These are phyloP conservation scores for Dynastes hyllus DNA, from an alignment of 2,888 invertebrate species.

Conservation along the genomic window DNA sequence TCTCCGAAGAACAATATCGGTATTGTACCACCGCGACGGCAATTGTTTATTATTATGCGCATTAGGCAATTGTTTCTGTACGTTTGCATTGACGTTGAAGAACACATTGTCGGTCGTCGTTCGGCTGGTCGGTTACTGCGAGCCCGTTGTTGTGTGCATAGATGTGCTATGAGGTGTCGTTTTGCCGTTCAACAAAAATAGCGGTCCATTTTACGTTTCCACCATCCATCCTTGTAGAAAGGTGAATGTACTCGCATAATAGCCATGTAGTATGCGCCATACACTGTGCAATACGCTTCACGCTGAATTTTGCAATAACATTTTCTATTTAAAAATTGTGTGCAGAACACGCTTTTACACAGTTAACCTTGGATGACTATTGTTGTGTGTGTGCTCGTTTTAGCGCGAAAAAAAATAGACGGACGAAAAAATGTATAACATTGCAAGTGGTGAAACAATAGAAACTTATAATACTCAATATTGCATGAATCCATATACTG, in stretches of 20 bases:
- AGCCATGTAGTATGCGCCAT: background rate
- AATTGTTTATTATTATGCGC: slow-evolving; percentile 44
- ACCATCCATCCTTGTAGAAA: slow-evolving; percentile 46
- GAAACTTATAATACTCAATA: slow-evolving; percentile 32
- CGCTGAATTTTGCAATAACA: slow-evolving; percentile 64
- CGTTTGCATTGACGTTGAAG: slow-evolving; percentile 27
- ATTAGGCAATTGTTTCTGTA: slow-evolving; percentile 43
- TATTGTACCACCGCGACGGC: slow-evolving; percentile 20
- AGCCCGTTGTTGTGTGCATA: background rate
- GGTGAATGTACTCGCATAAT: slow-evolving; percentile 61
- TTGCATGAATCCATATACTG: slow-evolving; percentile 3
- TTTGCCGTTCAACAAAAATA: slow-evolving; percentile 55
- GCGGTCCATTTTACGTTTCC: slow-evolving; percentile 52
- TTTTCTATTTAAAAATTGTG: slow-evolving; percentile 67
- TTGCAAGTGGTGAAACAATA: slow-evolving; percentile 39
- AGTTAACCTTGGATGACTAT: slow-evolving; percentile 43
- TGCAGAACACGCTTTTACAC: slow-evolving; percentile 60
- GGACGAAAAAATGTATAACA: slow-evolving; percentile 33
- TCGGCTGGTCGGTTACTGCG: slow-evolving; percentile 3
- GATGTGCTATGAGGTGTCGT: slow-evolving; percentile 22
- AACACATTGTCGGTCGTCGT: slow-evolving; percentile 38
- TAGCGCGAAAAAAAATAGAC: slow-evolving; percentile 28
- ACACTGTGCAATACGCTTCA: slow-evolving; percentile 11
- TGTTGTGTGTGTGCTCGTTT: background rate
- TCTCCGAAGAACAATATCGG: slow-evolving; percentile 39